Evolutionary conservation across 2,797 vertebrate species (phyloP), one percentile per base, ranked within the genome.

Genomic region (Rhinoraja longicauda): DNA sequence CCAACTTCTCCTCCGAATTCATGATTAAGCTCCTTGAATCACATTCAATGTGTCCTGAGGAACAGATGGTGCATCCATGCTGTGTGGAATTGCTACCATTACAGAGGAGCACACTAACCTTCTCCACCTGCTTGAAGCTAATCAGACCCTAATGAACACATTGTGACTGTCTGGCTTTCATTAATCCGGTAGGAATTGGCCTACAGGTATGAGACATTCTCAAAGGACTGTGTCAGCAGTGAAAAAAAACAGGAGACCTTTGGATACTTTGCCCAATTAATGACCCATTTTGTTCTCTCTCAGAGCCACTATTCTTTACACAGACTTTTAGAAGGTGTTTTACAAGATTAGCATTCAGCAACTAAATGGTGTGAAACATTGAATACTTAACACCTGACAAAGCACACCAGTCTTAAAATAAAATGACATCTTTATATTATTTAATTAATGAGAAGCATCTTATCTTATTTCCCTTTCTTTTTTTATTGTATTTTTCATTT

Each of bases 21-120:
- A 53, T 53, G 45, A 53, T 53, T 53, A 53, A 53, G 45, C 45
- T 53, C 45, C 45, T 53, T 53, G 45, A 53, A 5, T 53, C 45
- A 53, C 13, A 72, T 15, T 53, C 24, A 21, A 72, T 75, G 10
- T 9, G 9, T 17, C 19, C 53, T 12, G 72, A 64, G 67, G 96
- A 98, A 97, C 98, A 98, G 97, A 98, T 98, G 98, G 97, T 70
- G 96, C 97, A 98, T 98, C n/a, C 97, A 98, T 98, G 97, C 97
- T 96, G 96, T 96, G 97, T 96, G 98, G 97, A 98, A 98, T 98
- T 97, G 97, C 95, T 94, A 96, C 97, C 95, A 96, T 98, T 97
- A 97, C 97, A 96, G 97, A 96, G 96, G 96, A 94, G 96, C 96
- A 96, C 96, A 94, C 97, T 97, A 97, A 96, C 97, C 96, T 96